phyloP scores from a whole-genome alignment of 2,888 invertebrate species.

The Agonopterix arenella region DNA sequence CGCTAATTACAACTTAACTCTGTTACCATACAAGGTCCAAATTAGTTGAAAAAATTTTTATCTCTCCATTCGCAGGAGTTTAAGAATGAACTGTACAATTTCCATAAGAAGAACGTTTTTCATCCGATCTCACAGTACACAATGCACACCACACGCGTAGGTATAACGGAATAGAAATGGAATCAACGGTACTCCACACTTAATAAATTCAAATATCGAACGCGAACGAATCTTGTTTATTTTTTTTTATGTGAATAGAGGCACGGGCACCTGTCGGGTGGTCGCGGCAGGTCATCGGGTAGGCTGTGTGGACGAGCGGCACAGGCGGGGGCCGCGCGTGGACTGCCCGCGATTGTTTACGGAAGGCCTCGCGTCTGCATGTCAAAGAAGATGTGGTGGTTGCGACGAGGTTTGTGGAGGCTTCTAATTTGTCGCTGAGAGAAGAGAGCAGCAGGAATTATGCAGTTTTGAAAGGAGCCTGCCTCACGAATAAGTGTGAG shows the following conservation, averaged over 20 bases:
- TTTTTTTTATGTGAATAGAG: conserved; percentile 23
- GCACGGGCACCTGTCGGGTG: conserved; percentile 40
- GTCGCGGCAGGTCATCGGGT: conserved; percentile 23
- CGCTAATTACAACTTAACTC: too few relatives aligned
- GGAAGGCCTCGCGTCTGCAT: conserved; percentile 32
- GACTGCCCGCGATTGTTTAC: conserved; percentile 71
- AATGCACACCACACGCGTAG: conserved; percentile 45
- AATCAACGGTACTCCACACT: conserved; percentile 34
- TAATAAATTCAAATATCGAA: conserved; percentile 30
- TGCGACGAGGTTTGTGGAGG: not conserved
- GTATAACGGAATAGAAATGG: conserved; percentile 37
- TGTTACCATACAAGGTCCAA: conserved; percentile 1
- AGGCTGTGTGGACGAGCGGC: conserved; percentile 28
- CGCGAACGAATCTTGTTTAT: conserved; percentile 49
- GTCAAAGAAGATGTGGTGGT: conserved; percentile 35
- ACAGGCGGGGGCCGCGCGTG: conserved; percentile 56
- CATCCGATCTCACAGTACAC: conserved; percentile 44
- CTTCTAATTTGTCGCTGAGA: not conserved
- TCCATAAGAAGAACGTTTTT: conserved; percentile 28
- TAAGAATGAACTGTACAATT: conserved; percentile 19
- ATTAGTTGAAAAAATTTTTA: too few relatives aligned
- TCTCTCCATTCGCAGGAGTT: not conserved
- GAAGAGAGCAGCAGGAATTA: too few relatives aligned
- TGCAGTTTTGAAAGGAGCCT: too few relatives aligned
- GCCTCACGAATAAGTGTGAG: too few relatives aligned